Evolutionary conservation across 2,113 vertebrate species (phyloP), one percentile per base, ranked within the genome.

Genomic region (Gnathonemus longibarbis): DNA sequence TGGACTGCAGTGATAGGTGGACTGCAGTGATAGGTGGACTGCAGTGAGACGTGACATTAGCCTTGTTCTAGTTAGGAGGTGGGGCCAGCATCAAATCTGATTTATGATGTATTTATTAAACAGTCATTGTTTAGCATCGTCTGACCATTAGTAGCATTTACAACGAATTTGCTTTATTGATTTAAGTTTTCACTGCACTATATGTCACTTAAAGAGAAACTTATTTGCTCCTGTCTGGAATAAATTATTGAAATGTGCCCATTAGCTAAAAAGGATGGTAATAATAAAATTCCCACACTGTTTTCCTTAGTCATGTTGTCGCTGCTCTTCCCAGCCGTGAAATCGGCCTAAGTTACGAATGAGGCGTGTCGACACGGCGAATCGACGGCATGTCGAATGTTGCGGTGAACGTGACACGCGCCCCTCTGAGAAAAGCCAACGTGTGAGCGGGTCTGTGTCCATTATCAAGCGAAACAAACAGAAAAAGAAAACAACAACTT

Each of bases 31-130:
- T 89, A 88, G 92, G 87, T 91, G 91, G 92, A 95, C 96, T 95
- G 95, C 95, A 96, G 94, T 95, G 94, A 92, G 94, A 96, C 94
- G 94, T 96, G 96, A 96, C 88, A 86, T 52, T 52, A 91, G 89
- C 90, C 90, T n/a, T 46, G 48, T 87, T 89, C 58, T 66, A 66
- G 48, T 62, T 35, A 6, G 88, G 88, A 90, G 90, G 90, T 35
- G 88, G 88, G 89, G 88, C 90, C 86, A 92, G 89, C 42, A 90
- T 88, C 85, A 77, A 84, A 42, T 77, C 84, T 89, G 70, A 77
- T 42, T 56, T 62, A 52, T 91, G 90, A 48, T 91, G 90, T 42
- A 56, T 83, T 89, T 89, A 52, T 84, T 84, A 52, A 83, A 58
- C 74, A 83, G 74, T 39, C 35, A 53, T 42, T 83, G 31, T 80